Evolutionary conservation across 2,797 vertebrate species (phyloP).

Genomic region (Babyrousa celebensis): DNA sequence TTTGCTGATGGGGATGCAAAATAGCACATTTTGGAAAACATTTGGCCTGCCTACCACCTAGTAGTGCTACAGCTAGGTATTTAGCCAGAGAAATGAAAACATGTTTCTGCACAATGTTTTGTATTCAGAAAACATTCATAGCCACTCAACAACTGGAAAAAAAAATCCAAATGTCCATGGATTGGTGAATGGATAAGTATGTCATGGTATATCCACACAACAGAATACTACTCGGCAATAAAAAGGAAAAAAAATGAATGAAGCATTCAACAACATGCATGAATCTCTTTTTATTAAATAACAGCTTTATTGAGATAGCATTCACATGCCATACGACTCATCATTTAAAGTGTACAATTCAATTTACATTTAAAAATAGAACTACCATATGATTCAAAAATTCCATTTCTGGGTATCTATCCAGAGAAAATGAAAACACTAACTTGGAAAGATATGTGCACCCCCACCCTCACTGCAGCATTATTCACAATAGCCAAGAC

Average conservation of each 20-base stretch:
- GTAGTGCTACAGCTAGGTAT: neutral
- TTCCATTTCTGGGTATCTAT: no score
- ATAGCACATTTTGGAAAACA: constrained; percentile 8
- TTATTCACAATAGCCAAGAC: no score
- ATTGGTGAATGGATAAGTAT: neutral
- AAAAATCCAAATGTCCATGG: neutral
- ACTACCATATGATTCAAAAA: no score
- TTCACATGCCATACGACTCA: no score
- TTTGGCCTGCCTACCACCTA: neutral
- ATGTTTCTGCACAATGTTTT: neutral
- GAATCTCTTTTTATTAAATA: no score
- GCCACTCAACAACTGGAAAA: neutral
- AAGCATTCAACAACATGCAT: neutral
- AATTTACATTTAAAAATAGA: no score
- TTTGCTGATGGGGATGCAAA: neutral
- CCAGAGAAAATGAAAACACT: no score
- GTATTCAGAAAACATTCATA: neutral
- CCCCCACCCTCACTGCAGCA: no score
- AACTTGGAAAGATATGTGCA: no score
- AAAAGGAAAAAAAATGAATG: constrained; percentile 9
- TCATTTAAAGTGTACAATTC: no score
- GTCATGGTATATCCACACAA: neutral
- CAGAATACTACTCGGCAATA: neutral
- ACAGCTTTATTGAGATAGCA: no score
- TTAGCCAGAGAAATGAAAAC: constrained; percentile 18